A percentile compares a stretch with the other conserved stretches of the same genome.
Evolutionary conservation across 2,113 vertebrate species (phyloP).

Genomic region (Trogon melanurus): DNA sequence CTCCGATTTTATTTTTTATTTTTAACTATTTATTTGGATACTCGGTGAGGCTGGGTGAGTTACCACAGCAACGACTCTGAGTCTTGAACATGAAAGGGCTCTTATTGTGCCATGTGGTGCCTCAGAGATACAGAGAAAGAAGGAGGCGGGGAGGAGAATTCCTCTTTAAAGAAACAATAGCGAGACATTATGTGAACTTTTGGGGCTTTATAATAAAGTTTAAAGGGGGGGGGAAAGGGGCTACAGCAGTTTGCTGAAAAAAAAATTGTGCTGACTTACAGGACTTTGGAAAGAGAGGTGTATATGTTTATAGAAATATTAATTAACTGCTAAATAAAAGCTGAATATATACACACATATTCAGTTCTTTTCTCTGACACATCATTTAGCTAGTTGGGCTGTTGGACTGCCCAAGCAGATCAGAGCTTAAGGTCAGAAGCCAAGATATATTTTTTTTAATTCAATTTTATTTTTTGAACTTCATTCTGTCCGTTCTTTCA

Average conservation of each 20-base stretch:
- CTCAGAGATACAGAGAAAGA: conserved; percentile 60
- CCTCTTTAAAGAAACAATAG: conserved; percentile 60
- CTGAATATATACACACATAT: neutral
- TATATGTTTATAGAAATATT: neutral
- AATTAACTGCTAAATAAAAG: neutral
- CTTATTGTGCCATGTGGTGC: conserved; percentile 59
- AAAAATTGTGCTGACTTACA: neutral
- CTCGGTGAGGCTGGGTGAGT: conserved; percentile 51
- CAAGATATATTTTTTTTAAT: neutral
- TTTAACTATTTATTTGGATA: conserved; percentile 65
- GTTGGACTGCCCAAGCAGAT: neutral
- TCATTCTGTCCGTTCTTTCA: neutral
- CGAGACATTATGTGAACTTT: conserved; percentile 35
- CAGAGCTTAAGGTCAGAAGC: neutral
- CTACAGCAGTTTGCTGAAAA: neutral
- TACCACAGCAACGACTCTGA: conserved; percentile 74
- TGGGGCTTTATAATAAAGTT: conserved; percentile 39
- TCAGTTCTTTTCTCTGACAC: neutral
- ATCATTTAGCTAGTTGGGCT: neutral
- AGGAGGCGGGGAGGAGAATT: conserved; percentile 63
- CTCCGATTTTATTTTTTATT: neutral
- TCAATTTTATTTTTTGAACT: neutral
- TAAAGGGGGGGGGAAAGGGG: neutral
- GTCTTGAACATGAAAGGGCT: conserved; percentile 62
- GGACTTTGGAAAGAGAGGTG: neutral